Conservation (phyloP, 2,797 vertebrate species). For the Ctenochaetus hawaiiensis region DNA sequence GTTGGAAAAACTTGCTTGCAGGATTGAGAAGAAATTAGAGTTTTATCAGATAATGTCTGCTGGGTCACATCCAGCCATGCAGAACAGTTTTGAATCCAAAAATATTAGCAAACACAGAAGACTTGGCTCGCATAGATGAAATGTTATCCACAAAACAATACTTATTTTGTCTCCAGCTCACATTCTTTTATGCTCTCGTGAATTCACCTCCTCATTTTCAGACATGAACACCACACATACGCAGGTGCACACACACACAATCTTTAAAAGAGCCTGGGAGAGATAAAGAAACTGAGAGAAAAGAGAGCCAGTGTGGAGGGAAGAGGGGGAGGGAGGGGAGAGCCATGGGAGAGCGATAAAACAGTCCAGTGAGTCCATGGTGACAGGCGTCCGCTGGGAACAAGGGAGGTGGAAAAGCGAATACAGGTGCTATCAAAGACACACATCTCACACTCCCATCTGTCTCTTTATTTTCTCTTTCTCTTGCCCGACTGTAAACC, state of each 20-base stretch:
- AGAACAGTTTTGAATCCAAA: constrained; percentile 56
- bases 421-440: constrained; percentile 80
- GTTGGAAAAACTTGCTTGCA: constrained; percentile 67
- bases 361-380: constrained; percentile 78
- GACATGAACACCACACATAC: constrained; percentile 39
- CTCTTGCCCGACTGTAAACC: constrained; percentile 56
- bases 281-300: constrained; percentile 71
- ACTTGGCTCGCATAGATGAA: constrained; percentile 51
- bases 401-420: constrained; percentile 71
- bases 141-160: constrained; percentile 58
- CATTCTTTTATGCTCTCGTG: constrained; percentile 68
- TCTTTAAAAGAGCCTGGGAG: constrained; percentile 59
- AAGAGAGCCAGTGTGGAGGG: constrained; percentile 39
- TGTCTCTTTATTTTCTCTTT: constrained; percentile 68
- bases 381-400: constrained; percentile 81
- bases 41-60: constrained; percentile 71
- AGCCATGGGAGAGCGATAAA: constrained; percentile 78
- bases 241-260: constrained; percentile 32
- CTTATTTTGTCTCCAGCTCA: constrained; percentile 68
- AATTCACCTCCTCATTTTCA: constrained; percentile 64
- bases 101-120: constrained; percentile 50
- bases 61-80: constrained; percentile 66
- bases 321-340: constrained; percentile 25
- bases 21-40: constrained; percentile 69
- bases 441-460: constrained; percentile 65